Conservation (phyloP, 2,797 vertebrate genomes). For the Falco biarmicus region DNA sequence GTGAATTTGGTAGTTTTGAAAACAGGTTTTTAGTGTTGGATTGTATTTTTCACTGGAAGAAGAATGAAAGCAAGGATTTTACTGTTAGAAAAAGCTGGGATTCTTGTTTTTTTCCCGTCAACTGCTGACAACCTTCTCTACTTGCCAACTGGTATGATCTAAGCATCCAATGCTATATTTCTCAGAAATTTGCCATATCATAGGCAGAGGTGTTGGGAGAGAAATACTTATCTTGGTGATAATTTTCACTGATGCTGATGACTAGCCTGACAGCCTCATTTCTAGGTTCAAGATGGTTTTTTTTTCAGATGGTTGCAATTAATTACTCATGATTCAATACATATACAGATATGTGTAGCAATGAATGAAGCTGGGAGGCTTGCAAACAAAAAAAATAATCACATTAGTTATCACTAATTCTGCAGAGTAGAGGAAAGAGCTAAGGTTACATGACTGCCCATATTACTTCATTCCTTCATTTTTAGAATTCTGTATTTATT, state of each 20-base stretch:
- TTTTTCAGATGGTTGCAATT: not conserved
- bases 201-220: not conserved
- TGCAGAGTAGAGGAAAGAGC: not conserved
- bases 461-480: not conserved
- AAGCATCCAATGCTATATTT: not conserved
- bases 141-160: not conserved
- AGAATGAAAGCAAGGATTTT: not conserved
- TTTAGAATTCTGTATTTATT: not conserved
- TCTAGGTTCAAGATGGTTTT: not conserved
- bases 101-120: not conserved
- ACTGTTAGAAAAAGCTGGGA: not conserved
- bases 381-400: not conserved
- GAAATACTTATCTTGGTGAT: not conserved
- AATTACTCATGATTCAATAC: not conserved
- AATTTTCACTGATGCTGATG: not conserved
- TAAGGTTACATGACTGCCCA: not conserved
- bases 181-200: not conserved
- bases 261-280: not conserved
- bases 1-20: not conserved
- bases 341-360: not conserved
- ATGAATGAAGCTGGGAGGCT: not conserved
- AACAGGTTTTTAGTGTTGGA: not conserved
- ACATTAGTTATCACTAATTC: not conserved
- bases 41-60: not conserved
- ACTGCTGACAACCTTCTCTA: not conserved